These are phyloP conservation scores for Harpegnathos saltator DNA, from an alignment of 1,140 invertebrate species.

Conservation along the genomic window DNA sequence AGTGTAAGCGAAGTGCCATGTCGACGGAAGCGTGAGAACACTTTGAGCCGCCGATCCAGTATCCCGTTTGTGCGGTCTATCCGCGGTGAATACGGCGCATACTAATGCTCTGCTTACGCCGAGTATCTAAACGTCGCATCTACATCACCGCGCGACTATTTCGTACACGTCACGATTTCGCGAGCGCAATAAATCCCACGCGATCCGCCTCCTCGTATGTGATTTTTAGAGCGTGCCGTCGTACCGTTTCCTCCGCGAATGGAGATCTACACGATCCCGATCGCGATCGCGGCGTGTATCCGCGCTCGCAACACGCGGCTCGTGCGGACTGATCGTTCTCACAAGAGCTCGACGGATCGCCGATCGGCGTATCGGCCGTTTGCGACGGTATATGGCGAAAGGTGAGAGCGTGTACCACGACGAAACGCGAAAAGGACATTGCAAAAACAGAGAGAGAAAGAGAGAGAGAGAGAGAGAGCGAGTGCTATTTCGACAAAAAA, in stretches of 20 bases:
- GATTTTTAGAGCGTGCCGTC: constrained; percentile 8
- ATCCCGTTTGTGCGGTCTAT: neutral
- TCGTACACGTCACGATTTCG: constrained; percentile 16
- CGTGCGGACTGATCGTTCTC: constrained; percentile 22
- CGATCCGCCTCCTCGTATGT: neutral
- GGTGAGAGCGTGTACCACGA: constrained; percentile 13
- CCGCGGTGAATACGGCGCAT: neutral
- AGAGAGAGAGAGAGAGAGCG: neutral
- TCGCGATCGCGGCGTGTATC: constrained; percentile 46
- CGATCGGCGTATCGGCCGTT: constrained; percentile 37
- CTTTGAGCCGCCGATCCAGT: constrained; percentile 24
- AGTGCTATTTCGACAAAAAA: constrained; percentile 41
- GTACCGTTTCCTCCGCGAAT: neutral
- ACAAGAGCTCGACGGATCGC: constrained; percentile 48
- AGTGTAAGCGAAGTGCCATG: neutral
- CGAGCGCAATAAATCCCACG: constrained; percentile 15
- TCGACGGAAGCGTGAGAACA: constrained; percentile 1
- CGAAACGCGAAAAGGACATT: constrained; percentile 17
- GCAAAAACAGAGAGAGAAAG: neutral
- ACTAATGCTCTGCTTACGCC: constrained; percentile 21
- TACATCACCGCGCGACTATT: constrained; percentile 3
- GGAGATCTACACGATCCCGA: constrained; percentile 37
- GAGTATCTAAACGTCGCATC: constrained; percentile 31
- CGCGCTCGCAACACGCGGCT: constrained; percentile 17
- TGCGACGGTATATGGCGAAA: constrained; percentile 4